Evolutionary conservation across 1,140 invertebrate genomes (phyloP).

Genomic region (Prorops nasuta): DNA sequence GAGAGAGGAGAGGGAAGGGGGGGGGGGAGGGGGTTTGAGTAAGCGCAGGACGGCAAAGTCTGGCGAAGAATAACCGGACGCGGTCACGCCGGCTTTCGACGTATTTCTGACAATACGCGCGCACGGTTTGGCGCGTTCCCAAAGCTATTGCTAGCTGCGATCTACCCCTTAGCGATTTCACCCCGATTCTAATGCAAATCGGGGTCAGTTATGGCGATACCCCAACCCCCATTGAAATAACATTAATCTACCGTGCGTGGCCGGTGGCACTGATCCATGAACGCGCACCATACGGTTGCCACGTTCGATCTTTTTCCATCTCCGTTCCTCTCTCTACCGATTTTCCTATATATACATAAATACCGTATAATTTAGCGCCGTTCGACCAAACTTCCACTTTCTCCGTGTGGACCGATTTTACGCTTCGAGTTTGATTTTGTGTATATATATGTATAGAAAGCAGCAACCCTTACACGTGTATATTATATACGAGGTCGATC

Average conservation of each 20-base stretch:
- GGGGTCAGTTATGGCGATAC: constrained; percentile 39
- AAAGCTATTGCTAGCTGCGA: constrained; percentile 15
- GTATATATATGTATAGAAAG: no score
- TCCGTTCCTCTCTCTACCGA: no score
- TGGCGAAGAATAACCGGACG: constrained; percentile 27
- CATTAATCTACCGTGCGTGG: constrained; percentile 37
- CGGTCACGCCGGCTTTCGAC: constrained; percentile 19
- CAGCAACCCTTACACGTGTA: not conserved
- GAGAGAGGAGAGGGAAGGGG: not conserved
- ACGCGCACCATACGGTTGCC: constrained; percentile 27
- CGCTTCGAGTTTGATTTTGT: no score
- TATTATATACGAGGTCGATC: constrained; percentile 9
- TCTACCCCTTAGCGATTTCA: constrained; percentile 24
- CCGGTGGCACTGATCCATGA: constrained; percentile 29
- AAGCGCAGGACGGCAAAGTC: no score
- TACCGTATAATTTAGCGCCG: no score
- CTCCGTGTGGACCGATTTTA: not conserved
- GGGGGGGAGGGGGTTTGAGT: not conserved
- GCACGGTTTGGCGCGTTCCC: constrained; percentile 36
- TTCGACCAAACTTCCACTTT: not conserved
- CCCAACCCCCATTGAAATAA: constrained; percentile 38
- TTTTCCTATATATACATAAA: no score
- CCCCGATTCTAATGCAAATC: constrained; percentile 41
- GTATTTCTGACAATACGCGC: constrained; percentile 32
- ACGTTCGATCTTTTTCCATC: constrained; percentile 35